Evolutionary conservation across 2,888 invertebrate species (phyloP).

Genomic region (Harpalus rufipes): DNA sequence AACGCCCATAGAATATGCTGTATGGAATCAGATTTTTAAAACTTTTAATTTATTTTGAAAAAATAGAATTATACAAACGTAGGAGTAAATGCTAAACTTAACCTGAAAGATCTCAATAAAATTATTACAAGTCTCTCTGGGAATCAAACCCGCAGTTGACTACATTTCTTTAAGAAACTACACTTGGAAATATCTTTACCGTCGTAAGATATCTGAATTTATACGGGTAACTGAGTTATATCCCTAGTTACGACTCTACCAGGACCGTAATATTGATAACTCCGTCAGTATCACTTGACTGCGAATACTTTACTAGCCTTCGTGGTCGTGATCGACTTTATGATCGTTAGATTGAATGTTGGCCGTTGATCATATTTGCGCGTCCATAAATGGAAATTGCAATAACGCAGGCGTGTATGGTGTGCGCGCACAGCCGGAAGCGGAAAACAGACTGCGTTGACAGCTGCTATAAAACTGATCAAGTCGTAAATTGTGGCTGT

Average conservation of each 20-base stretch:
- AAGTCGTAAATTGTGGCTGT: conserved; percentile 27
- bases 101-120: too few species aligned
- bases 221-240: conserved; percentile 39
- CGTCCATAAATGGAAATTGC: conserved; percentile 43
- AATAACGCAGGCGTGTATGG: conserved; percentile 19
- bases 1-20: too few species aligned
- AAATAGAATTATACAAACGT: too few species aligned
- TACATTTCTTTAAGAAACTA: too few species aligned
- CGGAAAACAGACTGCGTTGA: conserved; percentile 18
- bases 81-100: too few species aligned
- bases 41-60: too few species aligned
- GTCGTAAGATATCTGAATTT: conserved; percentile 46
- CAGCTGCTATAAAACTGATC: conserved; percentile 42
- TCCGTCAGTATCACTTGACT: conserved; percentile 52
- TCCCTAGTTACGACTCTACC: conserved; percentile 26
- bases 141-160: too few species aligned
- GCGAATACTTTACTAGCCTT: conserved; percentile 15
- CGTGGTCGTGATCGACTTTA: conserved; percentile 34
- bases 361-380: conserved; percentile 32
- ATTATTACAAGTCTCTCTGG: too few species aligned
- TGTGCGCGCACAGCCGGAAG: neutral
- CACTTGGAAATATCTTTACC: conserved; percentile 9
- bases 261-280: conserved; percentile 56
- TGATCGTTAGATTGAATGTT: conserved; percentile 42
- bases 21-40: too few species aligned